A percentile compares a stretch with the other conserved stretches of the same genome.
Conservation (phyloP, 2,888 invertebrate genomes). For the Apomyelois bistriatella region DNA sequence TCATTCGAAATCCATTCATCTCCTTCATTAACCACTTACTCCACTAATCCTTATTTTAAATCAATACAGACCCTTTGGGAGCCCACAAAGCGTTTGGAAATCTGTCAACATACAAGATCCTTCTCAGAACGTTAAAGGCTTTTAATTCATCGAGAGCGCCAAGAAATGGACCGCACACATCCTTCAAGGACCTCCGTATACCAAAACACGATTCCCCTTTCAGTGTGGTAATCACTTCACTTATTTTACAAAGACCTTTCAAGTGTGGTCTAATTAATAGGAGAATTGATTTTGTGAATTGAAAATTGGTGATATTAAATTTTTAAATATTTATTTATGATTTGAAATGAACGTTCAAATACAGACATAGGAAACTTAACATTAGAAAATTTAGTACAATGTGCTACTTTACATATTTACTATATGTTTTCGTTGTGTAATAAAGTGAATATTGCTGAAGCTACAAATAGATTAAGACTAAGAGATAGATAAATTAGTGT, state of each 20-base stretch:
- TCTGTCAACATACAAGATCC: constrained; percentile 12
- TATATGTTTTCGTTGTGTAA: too few species aligned
- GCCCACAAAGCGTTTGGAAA: background rate
- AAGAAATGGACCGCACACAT: constrained; percentile 11
- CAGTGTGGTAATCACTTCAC: constrained; percentile 20
- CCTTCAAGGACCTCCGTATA: constrained; percentile 8
- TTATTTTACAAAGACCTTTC: constrained; percentile 19
- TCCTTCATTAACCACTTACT: background rate
- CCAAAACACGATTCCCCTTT: constrained; percentile 13
- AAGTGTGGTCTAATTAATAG: background rate
- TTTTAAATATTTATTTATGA: too few species aligned
- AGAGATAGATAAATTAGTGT: too few species aligned
- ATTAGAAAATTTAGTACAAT: too few species aligned
- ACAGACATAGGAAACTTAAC: too few species aligned
- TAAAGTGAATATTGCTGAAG: too few species aligned
- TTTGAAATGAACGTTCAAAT: too few species aligned
- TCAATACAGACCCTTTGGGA: constrained; percentile 6
- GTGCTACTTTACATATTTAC: too few species aligned
- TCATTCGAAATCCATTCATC: background rate
- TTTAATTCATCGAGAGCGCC: constrained; percentile 9
- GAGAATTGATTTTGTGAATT: background rate
- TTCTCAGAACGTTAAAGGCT: constrained; percentile 4
- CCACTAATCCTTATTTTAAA: constrained; percentile 5
- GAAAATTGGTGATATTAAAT: too few species aligned
- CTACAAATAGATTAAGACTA: too few species aligned